Base-by-base conservation (phyloP, 2,113 vertebrate species). In the Etheostoma spectabile region DNA sequence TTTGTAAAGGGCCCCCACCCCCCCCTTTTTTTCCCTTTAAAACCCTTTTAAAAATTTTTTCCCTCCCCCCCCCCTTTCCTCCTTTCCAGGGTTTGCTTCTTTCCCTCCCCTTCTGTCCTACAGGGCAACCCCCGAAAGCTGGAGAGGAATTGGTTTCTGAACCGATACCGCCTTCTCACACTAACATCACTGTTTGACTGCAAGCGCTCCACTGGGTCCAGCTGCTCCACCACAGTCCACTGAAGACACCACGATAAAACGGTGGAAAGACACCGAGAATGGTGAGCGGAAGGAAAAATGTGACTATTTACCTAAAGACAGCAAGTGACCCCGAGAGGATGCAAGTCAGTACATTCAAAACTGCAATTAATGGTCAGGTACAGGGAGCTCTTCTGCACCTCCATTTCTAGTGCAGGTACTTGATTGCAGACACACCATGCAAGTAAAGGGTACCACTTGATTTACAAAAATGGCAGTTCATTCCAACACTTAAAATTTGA, bases 141-240 rank as follows among this genome's bases (percentile, higher is more conserved):
- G 93, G 88, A 0, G 93, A 88, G 0, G 96, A 96, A 14, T 94
- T 91, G 0, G 95, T 95, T 79, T 90, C 95, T 0, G 95, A 95
- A 3, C n/a, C 96, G 94, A 91, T 95, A 97, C 18, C 95, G 92
- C 45, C 95, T 89, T 33, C 95, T 91, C 8, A 96, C 89, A 1
- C 97, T 97, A 42, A 98, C 95, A 0, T 97, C 93, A 63, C 97
- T 5, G 95, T 96, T 13, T 92, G 92, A 82, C 96, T 97, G 84
- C 97, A 97, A 5, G 85, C 8, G 13, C 96, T 96, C 97, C 97
- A 97, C 0, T 82, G 82, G 0, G 96, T 96, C 97, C 97, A 97
- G 62, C 87, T 91, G 82, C 96, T 97, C 97, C 97, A 98, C 95
- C 94, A 63, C 97, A 98, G 92, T 96, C 92, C 89, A 96, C 97